These are phyloP conservation scores for Heterotilapia buettikoferi DNA, from an alignment of 2,113 vertebrate species.

Conservation along the genomic window DNA sequence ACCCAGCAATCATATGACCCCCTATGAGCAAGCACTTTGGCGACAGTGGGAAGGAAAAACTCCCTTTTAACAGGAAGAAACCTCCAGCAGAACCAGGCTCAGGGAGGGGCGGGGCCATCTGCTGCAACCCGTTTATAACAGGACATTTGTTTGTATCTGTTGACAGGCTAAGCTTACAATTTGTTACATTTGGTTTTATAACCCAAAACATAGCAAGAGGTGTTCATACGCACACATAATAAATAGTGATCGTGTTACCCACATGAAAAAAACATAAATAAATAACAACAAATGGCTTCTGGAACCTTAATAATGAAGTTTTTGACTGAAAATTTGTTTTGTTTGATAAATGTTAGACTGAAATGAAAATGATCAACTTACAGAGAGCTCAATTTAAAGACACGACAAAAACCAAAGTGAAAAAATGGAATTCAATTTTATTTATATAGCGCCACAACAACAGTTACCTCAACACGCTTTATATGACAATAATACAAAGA, in stretches of 20 bases:
- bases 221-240: neutral
- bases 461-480: neutral
- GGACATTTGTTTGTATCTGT: neutral
- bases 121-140: neutral
- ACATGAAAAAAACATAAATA: neutral
- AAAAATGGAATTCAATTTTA: neutral
- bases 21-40: neutral
- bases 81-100: accelerated
- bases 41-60: neutral
- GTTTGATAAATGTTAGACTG: neutral
- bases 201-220: neutral
- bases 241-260: neutral
- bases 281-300: neutral
- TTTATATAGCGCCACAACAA: neutral
- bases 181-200: neutral
- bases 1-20: neutral
- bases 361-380: neutral
- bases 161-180: neutral
- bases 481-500: neutral
- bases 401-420: neutral
- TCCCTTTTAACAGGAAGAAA: neutral
- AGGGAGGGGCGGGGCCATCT: neutral
- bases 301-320: neutral
- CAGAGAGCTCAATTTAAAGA: neutral
- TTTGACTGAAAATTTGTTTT: neutral